Evolutionary conservation across 1,140 invertebrate species (phyloP).

Genomic region (Homalodisca vitripennis): DNA sequence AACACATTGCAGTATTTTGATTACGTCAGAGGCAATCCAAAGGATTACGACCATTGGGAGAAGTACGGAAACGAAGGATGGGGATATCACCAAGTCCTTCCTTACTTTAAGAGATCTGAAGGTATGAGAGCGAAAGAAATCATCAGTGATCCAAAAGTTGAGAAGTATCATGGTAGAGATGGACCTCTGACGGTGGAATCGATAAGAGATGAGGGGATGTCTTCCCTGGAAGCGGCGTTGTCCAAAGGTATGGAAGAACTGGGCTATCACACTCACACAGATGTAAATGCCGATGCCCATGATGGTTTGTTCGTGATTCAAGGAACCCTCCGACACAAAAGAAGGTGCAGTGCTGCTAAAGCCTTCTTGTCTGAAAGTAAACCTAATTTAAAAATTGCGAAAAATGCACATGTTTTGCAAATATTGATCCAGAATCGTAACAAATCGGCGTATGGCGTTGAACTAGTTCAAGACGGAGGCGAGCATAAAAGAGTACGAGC

Average conservation of each 20-base stretch:
- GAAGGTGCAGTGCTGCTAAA: slow-evolving; percentile 67
- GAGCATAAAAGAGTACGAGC: slow-evolving; percentile 40
- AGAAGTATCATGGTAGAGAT: slow-evolving; percentile 38
- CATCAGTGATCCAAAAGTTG: slow-evolving; percentile 31
- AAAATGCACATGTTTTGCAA: slow-evolving; percentile 53
- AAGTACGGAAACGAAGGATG: slow-evolving; percentile 49
- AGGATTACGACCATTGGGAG: slow-evolving; percentile 61
- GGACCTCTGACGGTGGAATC: slow-evolving; percentile 15
- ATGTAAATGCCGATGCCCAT: slow-evolving; percentile 26
- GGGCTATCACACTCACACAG: slow-evolving; percentile 6
- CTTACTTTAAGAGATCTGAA: slow-evolving; percentile 51
- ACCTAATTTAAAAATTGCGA: slow-evolving; percentile 55
- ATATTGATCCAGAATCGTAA: slow-evolving; percentile 49
- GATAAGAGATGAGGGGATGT: background rate
- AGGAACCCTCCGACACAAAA: slow-evolving; percentile 61
- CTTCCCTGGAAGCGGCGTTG: background rate
- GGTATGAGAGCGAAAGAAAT: slow-evolving; percentile 29
- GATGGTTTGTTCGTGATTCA: slow-evolving; percentile 24
- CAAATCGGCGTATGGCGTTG: slow-evolving; percentile 69
- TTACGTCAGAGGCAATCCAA: slow-evolving; percentile 58
- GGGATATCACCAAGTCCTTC: slow-evolving; percentile 54
- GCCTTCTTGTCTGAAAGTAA: slow-evolving; percentile 49
- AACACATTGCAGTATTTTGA: slow-evolving; percentile 64
- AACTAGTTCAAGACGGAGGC: slow-evolving; percentile 61
- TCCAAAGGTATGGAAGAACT: slow-evolving; percentile 15